phyloP scores from a whole-genome alignment of 1,140 invertebrate species.

The Myzus persicae region DNA sequence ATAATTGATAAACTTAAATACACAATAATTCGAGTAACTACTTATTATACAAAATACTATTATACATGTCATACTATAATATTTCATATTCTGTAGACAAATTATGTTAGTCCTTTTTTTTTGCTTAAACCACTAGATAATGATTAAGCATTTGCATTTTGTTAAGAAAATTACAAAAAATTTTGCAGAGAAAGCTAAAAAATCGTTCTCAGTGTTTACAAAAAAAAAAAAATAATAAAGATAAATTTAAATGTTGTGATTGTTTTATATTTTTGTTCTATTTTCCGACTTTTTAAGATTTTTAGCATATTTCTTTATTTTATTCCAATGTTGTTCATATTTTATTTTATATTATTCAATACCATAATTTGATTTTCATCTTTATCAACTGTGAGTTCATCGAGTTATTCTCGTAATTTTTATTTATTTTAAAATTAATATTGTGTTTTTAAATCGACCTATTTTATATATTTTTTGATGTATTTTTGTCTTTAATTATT shows the following conservation, averaged over 20 bases:
- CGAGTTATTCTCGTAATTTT: background rate
- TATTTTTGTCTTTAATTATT: background rate
- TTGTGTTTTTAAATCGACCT: background rate
- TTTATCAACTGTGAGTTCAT: too few species aligned
- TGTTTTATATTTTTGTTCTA: background rate
- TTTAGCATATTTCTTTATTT: background rate
- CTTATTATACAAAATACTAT: too few species aligned
- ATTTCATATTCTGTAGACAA: background rate
- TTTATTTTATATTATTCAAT: background rate
- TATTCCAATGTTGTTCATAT: background rate
- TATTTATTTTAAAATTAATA: background rate
- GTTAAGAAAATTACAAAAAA: too few species aligned
- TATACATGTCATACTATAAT: background rate
- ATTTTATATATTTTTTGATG: too few species aligned
- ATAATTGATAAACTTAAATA: background rate
- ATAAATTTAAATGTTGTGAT: background rate
- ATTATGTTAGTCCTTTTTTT: background rate
- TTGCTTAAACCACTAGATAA: background rate
- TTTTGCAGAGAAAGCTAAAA: too few species aligned
- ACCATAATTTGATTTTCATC: background rate
- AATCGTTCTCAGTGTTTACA: too few species aligned
- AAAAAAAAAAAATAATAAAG: too few species aligned
- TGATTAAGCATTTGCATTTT: too few species aligned
- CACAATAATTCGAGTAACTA: background rate
- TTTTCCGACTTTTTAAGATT: background rate